Conservation (phyloP, 2,797 vertebrate genomes). For the Syngnathus rostellatus region DNA sequence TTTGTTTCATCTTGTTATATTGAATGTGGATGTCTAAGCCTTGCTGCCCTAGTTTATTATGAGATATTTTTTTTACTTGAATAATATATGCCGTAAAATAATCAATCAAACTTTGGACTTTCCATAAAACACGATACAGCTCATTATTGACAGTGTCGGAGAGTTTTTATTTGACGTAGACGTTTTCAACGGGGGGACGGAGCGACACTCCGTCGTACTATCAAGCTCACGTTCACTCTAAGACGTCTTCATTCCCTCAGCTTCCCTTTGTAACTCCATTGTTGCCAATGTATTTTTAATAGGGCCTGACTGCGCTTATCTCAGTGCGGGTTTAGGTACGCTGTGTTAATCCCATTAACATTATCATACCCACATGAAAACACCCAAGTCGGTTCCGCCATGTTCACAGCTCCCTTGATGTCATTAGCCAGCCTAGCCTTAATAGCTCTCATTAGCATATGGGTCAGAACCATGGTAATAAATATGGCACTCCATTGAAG, state of each 20-base stretch:
- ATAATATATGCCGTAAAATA: background rate
- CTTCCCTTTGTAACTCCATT: slow-evolving; percentile 27
- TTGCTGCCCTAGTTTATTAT: too few relatives aligned
- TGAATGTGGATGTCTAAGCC: background rate
- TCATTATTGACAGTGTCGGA: background rate
- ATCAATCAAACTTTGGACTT: background rate
- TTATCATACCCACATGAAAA: slow-evolving; percentile 53
- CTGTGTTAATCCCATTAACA: slow-evolving; percentile 65
- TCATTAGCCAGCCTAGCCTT: slow-evolving; percentile 54
- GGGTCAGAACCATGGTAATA: slow-evolving; percentile 49
- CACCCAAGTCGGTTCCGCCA: slow-evolving; percentile 53
- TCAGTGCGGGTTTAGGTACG: slow-evolving; percentile 67
- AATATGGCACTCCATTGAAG: slow-evolving; percentile 35
- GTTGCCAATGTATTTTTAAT: slow-evolving; percentile 58
- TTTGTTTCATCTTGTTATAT: background rate
- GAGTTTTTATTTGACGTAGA: background rate
- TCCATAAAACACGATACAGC: background rate
- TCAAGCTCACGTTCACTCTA: slow-evolving; percentile 3
- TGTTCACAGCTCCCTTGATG: slow-evolving; percentile 48
- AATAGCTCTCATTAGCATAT: slow-evolving; percentile 63
- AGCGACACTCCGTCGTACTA: background rate
- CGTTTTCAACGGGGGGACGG: background rate
- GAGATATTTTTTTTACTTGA: background rate
- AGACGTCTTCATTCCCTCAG: slow-evolving; percentile 17
- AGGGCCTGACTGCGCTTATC: slow-evolving; percentile 59